phyloP scores from a whole-genome alignment of 2,797 vertebrate genomes.

The Spinus olivaceus region DNA sequence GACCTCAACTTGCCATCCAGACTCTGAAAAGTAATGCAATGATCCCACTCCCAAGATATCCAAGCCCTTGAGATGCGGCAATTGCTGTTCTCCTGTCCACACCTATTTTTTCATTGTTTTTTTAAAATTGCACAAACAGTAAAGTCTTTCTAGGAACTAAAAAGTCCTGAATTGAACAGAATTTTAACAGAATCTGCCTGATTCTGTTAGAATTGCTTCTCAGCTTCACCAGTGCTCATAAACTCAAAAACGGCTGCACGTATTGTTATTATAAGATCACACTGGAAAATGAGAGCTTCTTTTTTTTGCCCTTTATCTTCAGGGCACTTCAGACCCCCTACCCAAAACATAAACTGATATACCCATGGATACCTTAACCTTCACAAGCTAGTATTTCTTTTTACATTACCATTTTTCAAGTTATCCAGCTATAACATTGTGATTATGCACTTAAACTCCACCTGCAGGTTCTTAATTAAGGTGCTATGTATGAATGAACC shows the following conservation, averaged over 20 bases:
- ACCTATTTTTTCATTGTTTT: fast-evolving
- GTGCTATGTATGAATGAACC: not conserved
- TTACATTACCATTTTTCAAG: not conserved
- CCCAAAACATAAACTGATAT: not conserved
- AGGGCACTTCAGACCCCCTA: not conserved
- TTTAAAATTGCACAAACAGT: not conserved
- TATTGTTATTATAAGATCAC: not conserved
- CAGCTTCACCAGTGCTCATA: not conserved
- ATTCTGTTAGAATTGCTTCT: not conserved
- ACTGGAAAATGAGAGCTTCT: not conserved
- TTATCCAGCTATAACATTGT: not conserved
- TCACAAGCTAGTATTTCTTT: not conserved
- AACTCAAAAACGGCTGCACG: not conserved
- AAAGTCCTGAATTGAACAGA: not conserved
- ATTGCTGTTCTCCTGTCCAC: not conserved
- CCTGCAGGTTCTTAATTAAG: not conserved
- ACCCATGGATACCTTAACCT: not conserved
- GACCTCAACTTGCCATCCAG: not conserved
- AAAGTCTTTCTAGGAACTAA: not conserved
- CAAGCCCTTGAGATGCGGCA: not conserved
- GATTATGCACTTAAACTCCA: not conserved
- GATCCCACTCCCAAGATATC: not conserved
- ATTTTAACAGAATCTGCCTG: not conserved
- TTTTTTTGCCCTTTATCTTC: not conserved
- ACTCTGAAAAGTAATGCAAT: not conserved